These are phyloP conservation scores for Rhabdomys pumilio DNA, from an alignment of 2,797 vertebrate genomes.

Conservation along the genomic window DNA sequence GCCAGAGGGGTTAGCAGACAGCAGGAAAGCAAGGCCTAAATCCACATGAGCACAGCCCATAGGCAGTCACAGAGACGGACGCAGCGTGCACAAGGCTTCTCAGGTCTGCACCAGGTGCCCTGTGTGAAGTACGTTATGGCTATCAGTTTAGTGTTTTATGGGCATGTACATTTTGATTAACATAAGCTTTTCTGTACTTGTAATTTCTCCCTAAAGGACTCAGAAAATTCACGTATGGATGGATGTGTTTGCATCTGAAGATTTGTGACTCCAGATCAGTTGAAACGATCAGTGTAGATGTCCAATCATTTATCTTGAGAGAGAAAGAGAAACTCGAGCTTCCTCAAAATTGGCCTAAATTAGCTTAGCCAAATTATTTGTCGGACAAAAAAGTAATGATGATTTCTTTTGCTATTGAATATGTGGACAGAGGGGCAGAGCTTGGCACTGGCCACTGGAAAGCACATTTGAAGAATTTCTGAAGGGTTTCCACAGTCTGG, in stretches of 20 bases:
- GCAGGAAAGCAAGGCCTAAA: neutral
- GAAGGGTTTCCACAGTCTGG: neutral
- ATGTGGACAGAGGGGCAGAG: too few species aligned
- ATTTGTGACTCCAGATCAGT: conserved; percentile 29
- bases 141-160: too few species aligned
- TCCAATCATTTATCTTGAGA: neutral
- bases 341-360: too few species aligned
- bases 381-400: too few species aligned
- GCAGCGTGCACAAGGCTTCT: too few species aligned
- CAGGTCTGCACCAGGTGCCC: too few species aligned
- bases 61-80: neutral
- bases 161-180: neutral
- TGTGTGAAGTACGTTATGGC: too few species aligned
- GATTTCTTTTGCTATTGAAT: too few species aligned
- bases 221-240: neutral
- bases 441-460: too few species aligned
- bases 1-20: neutral
- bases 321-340: too few species aligned
- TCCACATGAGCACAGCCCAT: neutral
- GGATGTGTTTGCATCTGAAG: neutral
- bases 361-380: too few species aligned
- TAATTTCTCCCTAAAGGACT: neutral
- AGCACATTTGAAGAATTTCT: too few species aligned
- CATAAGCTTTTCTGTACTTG: neutral
- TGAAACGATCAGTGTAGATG: neutral